Percentiles rank a stretch among this genome's conserved stretches.
Evolutionary conservation across 2,113 vertebrate genomes (phyloP).

Genomic region (Sminthopsis crassicaudata): DNA sequence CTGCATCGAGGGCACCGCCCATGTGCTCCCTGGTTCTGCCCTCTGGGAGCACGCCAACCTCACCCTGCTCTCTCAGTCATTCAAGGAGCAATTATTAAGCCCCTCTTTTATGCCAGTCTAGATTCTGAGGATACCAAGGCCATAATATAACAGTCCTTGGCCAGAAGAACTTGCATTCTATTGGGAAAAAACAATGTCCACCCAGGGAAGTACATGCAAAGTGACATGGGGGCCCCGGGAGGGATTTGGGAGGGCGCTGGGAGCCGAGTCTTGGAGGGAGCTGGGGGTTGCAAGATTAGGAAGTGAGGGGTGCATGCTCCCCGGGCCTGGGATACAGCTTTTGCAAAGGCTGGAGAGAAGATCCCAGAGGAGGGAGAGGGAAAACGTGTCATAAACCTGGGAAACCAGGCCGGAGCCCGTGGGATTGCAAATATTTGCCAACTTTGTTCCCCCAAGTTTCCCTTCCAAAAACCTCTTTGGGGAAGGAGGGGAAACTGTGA

Average conservation of each 20-base stretch:
- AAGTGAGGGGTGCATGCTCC: neutral
- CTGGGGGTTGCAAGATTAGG: neutral
- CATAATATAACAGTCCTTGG: neutral
- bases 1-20: neutral
- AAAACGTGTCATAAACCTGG: neutral
- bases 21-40: neutral
- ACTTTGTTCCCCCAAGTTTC: neutral
- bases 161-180: neutral
- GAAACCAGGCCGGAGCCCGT: neutral
- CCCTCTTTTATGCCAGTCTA: neutral
- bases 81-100: neutral
- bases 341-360: neutral
- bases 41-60: neutral
- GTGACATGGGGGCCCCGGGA: too few relatives aligned
- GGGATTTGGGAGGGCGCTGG: neutral
- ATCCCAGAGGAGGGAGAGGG: neutral
- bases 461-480: neutral
- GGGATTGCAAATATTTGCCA: neutral
- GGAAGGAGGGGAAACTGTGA: neutral
- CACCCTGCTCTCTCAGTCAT: neutral
- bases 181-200: neutral
- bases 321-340: neutral
- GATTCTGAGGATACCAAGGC: neutral
- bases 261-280: neutral
- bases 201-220: neutral